Evolutionary conservation across 2,113 vertebrate species (phyloP), one percentile per base, ranked within the genome.

Genomic region (Collichthys lucidus): DNA sequence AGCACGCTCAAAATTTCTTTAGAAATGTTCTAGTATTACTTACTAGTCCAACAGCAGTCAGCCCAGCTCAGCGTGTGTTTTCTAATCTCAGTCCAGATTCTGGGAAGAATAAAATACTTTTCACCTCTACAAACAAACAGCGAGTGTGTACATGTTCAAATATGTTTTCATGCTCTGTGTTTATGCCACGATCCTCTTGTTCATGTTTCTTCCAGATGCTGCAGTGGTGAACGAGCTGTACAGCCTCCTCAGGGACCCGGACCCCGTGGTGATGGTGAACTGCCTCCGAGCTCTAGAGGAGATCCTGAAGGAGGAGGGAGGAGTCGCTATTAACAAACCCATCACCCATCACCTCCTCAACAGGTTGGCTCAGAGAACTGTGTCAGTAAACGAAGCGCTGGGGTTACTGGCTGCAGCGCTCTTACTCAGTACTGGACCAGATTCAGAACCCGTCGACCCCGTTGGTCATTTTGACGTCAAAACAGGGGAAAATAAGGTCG

Each of bases 331-430:
- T 77, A 99, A 99, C 93, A 99, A 98, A 76, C 97, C 97, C 57
- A 99, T 99, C 29, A 96, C 98, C 16, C 98, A 99, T 85, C 98
- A 99, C 89, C 97, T 99, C 50, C 95, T 99, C 79, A 99, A 98
- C 95, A 96, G 98, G 98, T 99, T 71, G 46, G 64, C n/a, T 14
- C 49, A 53, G 16, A 20, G 14, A 73, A 4, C 11, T 20, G 22
- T 10, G 20, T 10, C 24, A 61, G 22, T 2, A 3, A 79, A 15
- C 56, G 15, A 15, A 42, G 14, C 11, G 66, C 52, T 42, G 35
- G 4, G 49, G 22, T 46, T 12, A 35, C 31, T 35, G 31, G 31
- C 31, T 35, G 31, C 31, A 35, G 31, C 31, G 31, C 31, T 35
- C 31, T 35, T 5, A 6, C 31, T 35, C 5, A 6, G 31, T 35